A percentile compares a stretch with the other conserved stretches of the same genome.
phyloP scores from a whole-genome alignment of 2,113 vertebrate species.

The Turnix velox region DNA sequence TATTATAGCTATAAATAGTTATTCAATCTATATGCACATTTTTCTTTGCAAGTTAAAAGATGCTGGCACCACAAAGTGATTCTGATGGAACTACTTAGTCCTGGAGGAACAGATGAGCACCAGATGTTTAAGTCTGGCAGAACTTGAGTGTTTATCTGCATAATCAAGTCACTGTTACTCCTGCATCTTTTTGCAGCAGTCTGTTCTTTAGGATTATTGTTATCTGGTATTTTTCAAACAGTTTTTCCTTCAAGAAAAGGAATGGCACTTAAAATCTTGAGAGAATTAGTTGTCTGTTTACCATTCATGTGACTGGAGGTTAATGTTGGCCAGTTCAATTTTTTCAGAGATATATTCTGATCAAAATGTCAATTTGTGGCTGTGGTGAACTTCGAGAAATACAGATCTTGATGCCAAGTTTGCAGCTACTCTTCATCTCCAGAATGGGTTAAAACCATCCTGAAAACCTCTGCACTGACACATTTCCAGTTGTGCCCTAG shows the following conservation, averaged over 20 bases:
- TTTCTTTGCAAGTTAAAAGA: conserved; percentile 34
- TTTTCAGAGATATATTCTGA: not conserved
- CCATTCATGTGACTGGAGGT: not conserved
- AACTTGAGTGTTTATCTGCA: conserved; percentile 9
- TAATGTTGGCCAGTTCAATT: not conserved
- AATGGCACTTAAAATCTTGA: not conserved
- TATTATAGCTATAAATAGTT: not conserved
- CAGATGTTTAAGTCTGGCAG: conserved; percentile 55
- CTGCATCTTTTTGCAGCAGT: not conserved
- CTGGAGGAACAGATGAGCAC: conserved; percentile 26
- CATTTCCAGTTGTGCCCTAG: not conserved
- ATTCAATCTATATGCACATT: conserved; percentile 32
- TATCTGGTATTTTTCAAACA: not conserved
- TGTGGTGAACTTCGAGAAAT: not conserved
- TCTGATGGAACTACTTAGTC: conserved; percentile 18
- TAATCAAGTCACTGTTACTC: conserved; percentile 37
- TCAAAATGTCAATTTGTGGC: not conserved
- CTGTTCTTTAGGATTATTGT: not conserved
- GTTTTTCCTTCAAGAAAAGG: conserved; percentile 5
- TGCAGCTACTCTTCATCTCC: not conserved
- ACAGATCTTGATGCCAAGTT: not conserved
- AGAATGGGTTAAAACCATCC: not conserved
- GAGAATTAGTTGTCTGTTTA: not conserved
- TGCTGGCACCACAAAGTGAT: not conserved
- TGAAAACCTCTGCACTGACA: not conserved